phyloP scores from a whole-genome alignment of 2,888 invertebrate genomes.

The Euproctis similis region DNA sequence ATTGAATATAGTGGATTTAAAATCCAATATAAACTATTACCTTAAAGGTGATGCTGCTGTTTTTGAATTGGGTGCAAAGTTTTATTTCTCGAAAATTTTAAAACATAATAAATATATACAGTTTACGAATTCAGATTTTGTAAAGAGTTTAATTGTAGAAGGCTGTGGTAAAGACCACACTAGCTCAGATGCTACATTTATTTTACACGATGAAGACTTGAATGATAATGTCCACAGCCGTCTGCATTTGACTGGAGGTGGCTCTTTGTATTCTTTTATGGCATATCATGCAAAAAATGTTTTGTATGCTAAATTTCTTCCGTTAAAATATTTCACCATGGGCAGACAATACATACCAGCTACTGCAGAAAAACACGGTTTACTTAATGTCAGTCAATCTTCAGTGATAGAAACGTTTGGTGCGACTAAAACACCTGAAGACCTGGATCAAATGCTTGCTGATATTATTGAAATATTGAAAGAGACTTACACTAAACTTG shows the following conservation, averaged over 20 bases:
- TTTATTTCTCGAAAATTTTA: slow-evolving; percentile 62
- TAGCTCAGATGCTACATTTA: slow-evolving; percentile 73
- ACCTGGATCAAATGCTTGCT: slow-evolving; percentile 74
- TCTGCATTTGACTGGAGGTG: slow-evolving; percentile 85
- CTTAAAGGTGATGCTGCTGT: slow-evolving; percentile 80
- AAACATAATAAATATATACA: slow-evolving; percentile 73
- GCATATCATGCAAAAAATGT: slow-evolving; percentile 82
- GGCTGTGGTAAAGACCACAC: slow-evolving; percentile 79
- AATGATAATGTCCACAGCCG: slow-evolving; percentile 72
- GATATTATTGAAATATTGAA: slow-evolving; percentile 67
- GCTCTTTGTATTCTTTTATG: slow-evolving; percentile 82
- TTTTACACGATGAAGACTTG: slow-evolving; percentile 74
- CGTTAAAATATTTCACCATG: slow-evolving; percentile 80
- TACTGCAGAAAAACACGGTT: slow-evolving; percentile 50
- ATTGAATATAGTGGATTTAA: slow-evolving; percentile 73
- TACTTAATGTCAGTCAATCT: slow-evolving; percentile 82
- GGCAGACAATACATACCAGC: slow-evolving; percentile 82
- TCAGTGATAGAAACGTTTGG: slow-evolving; percentile 81
- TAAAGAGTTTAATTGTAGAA: slow-evolving; percentile 83
- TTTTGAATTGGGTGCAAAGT: slow-evolving; percentile 79
- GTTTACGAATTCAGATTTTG: slow-evolving; percentile 86
- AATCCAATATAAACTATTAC: slow-evolving; percentile 77
- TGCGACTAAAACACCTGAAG: slow-evolving; percentile 61
- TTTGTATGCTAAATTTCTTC: slow-evolving; percentile 77
- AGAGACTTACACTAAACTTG: slow-evolving; percentile 78